A percentile compares a stretch with the other conserved stretches of the same genome.
phyloP scores from a whole-genome alignment of 1,140 invertebrate genomes.

The Drosophila orena region DNA sequence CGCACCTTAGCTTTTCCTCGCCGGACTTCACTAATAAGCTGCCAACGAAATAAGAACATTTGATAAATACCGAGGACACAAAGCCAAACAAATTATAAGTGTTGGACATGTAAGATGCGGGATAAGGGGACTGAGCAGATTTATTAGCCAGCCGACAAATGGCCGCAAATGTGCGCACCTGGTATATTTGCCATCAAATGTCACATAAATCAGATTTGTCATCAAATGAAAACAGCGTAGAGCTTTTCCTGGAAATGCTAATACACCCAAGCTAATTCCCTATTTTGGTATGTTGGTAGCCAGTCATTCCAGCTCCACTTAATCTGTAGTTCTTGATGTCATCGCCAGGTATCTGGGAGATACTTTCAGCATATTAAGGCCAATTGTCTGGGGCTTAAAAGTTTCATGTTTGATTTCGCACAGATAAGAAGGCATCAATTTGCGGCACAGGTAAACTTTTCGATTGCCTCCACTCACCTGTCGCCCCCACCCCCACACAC shows the following conservation, averaged over 20 bases:
- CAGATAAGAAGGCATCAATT: slow-evolving; percentile 77
- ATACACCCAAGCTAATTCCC: slow-evolving; percentile 41
- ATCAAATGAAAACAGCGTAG: slow-evolving; percentile 56
- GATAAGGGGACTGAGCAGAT: slow-evolving; percentile 41
- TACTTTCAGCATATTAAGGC: slow-evolving; percentile 66
- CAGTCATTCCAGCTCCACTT: slow-evolving; percentile 36
- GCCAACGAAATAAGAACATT: slow-evolving; percentile 72
- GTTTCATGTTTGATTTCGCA: slow-evolving; percentile 77
- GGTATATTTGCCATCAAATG: slow-evolving; percentile 70
- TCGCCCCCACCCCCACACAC: background rate
- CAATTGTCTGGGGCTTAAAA: slow-evolving; percentile 79
- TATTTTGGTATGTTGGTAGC: slow-evolving; percentile 44
- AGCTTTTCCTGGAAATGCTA: slow-evolving; percentile 21
- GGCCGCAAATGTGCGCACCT: slow-evolving; percentile 44
- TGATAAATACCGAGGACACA: slow-evolving; percentile 74
- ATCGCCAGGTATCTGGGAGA: slow-evolving; percentile 13
- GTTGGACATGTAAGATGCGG: slow-evolving; percentile 21
- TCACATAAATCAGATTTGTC: slow-evolving; percentile 82
- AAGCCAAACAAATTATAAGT: slow-evolving; percentile 77
- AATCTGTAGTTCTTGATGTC: slow-evolving; percentile 45
- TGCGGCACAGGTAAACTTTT: slow-evolving; percentile 74
- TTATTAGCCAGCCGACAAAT: slow-evolving; percentile 54
- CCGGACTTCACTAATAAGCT: slow-evolving; percentile 71
- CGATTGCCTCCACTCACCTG: slow-evolving; percentile 56
- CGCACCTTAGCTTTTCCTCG: slow-evolving; percentile 18